Evolutionary conservation across 2,797 vertebrate genomes (phyloP).

Genomic region (Potorous gilbertii): DNA sequence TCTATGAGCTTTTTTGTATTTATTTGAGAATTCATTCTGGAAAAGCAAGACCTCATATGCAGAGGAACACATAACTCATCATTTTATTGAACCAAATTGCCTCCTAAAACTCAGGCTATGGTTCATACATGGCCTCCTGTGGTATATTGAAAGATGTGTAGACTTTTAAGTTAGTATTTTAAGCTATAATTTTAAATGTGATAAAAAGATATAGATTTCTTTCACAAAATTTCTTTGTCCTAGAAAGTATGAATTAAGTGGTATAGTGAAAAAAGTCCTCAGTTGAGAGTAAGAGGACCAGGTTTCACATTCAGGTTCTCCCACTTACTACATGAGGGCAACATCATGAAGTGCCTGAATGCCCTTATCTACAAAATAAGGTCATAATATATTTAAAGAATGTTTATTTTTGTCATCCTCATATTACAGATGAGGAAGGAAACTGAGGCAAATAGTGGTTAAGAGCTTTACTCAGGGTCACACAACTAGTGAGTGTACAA

Average conservation of each 20-base stretch:
- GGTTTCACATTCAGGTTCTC: neutral
- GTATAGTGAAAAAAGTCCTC: neutral
- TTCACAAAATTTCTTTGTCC: neutral
- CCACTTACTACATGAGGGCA: neutral
- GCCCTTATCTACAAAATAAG: neutral
- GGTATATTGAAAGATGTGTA: constrained; percentile 28
- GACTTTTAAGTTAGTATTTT: constrained; percentile 31
- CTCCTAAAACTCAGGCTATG: neutral
- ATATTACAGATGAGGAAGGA: neutral
- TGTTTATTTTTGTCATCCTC: no score
- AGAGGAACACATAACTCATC: neutral
- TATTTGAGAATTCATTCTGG: constrained; percentile 19
- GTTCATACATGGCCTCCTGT: neutral
- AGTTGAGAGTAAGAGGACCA: neutral
- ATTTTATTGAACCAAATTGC: neutral
- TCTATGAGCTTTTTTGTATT: neutral
- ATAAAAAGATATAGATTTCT: neutral
- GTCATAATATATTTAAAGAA: neutral
- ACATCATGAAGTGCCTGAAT: neutral
- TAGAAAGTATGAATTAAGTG: neutral
- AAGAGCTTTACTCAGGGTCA: neutral
- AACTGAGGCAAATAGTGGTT: neutral
- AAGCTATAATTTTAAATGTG: constrained; percentile 17
- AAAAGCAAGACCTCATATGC: neutral
- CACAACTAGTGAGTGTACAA: neutral